phyloP scores from a whole-genome alignment of 2,888 invertebrate genomes.

The Exocentrus adspersus region DNA sequence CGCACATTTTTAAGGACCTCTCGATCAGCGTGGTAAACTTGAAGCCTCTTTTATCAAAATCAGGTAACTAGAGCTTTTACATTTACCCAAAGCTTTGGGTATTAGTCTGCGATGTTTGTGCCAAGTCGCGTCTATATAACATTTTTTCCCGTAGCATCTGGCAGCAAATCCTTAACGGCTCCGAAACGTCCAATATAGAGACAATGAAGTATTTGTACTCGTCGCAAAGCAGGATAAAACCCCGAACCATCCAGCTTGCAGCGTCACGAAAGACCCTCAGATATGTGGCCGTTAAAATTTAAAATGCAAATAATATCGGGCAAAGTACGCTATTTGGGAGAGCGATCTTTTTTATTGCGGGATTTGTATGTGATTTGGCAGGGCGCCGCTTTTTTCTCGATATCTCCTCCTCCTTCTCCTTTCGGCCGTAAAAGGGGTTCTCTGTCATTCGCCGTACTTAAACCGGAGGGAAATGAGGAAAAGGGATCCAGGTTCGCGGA shows the following conservation, averaged over 20 bases:
- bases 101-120: too few species aligned
- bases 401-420: conserved; percentile 48
- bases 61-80: too few species aligned
- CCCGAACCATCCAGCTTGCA: conserved; percentile 2
- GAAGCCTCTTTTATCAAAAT: too few species aligned
- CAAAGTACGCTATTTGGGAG: conserved; percentile 52
- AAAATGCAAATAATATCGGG: conserved; percentile 56
- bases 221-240: not conserved
- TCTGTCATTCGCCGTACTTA: conserved; percentile 42
- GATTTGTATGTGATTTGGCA: conserved; percentile 51
- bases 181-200: too few species aligned
- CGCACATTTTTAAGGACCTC: too few species aligned
- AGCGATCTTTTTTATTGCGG: conserved; percentile 55
- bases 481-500: conserved; percentile 25
- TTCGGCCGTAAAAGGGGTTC: conserved; percentile 53
- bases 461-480: conserved; percentile 30
- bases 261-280: conserved; percentile 16
- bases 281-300: conserved; percentile 52
- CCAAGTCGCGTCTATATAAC: too few species aligned
- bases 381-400: conserved; percentile 46
- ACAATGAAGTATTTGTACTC: not conserved
- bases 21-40: too few species aligned
- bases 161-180: too few species aligned
- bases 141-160: too few species aligned
- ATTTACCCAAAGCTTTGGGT: too few species aligned